Conservation (phyloP, 2,888 invertebrate species). For the Drosophila birchii region DNA sequence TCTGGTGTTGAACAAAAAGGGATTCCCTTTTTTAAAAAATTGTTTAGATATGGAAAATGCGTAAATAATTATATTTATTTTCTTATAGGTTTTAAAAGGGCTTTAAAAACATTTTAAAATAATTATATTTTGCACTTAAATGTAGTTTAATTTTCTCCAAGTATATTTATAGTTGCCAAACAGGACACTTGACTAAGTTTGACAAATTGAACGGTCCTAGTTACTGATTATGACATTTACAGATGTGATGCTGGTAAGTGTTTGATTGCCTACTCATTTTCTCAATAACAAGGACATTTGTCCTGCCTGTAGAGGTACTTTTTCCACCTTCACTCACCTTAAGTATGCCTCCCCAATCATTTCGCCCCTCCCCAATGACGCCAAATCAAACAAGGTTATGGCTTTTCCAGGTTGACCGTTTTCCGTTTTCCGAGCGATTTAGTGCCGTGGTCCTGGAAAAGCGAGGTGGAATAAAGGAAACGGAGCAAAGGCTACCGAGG, state of each 20-base stretch:
- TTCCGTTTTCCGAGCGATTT: conserved; percentile 70
- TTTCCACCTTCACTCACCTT: conserved; percentile 11
- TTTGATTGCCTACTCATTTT: conserved; percentile 28
- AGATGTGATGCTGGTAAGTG: conserved; percentile 30
- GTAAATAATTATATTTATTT: neutral
- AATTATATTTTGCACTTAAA: too few relatives aligned
- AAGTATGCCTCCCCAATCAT: neutral
- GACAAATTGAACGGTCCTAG: neutral
- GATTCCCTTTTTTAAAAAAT: neutral
- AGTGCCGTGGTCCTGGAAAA: conserved; percentile 42
- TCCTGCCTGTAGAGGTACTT: conserved; percentile 25
- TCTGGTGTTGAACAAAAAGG: neutral
- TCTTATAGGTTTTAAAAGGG: neutral
- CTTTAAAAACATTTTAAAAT: neutral
- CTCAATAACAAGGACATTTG: conserved; percentile 51
- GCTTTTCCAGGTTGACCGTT: conserved; percentile 40
- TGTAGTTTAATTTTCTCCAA: neutral
- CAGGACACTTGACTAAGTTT: neutral
- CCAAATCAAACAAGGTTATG: conserved; percentile 47
- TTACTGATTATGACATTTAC: conserved; percentile 31
- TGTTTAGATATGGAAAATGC: neutral
- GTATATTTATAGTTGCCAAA: neutral
- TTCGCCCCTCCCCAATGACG: neutral
- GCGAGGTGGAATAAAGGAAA: neutral
- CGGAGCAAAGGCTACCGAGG: conserved; percentile 1